Conservation (phyloP, 2,797 vertebrate genomes). For the Chaunax sp. region DNA sequence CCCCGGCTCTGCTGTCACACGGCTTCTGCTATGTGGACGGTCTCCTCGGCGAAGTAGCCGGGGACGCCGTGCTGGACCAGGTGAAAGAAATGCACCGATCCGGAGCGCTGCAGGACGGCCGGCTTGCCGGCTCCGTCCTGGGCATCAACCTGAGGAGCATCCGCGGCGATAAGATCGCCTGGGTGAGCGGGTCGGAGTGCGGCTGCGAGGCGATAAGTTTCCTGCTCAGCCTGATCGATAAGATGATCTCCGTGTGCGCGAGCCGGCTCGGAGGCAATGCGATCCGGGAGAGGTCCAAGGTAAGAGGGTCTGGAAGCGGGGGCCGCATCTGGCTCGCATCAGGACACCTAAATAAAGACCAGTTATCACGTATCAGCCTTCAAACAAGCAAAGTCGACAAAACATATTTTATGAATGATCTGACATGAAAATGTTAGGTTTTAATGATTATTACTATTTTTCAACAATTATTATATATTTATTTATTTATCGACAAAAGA, state of each 20-base stretch:
- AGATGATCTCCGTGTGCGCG: slow-evolving; percentile 86
- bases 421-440: too few relatives aligned
- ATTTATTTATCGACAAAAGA: too few relatives aligned
- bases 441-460: too few relatives aligned
- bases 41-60: slow-evolving; percentile 87
- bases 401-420: too few relatives aligned
- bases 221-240: slow-evolving; percentile 89
- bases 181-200: slow-evolving; percentile 90
- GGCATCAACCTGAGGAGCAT: slow-evolving; percentile 87
- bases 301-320: slow-evolving; percentile 58
- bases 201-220: slow-evolving; percentile 90
- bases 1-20: slow-evolving; percentile 85
- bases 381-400: too few relatives aligned
- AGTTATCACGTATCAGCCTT: too few relatives aligned
- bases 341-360: too few relatives aligned
- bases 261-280: slow-evolving; percentile 85
- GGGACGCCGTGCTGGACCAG: slow-evolving; percentile 87
- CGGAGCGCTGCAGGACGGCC: slow-evolving; percentile 90
- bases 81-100: slow-evolving; percentile 88
- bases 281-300: slow-evolving; percentile 93
- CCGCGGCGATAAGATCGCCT: slow-evolving; percentile 92
- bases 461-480: too few relatives aligned
- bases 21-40: slow-evolving; percentile 92
- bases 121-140: slow-evolving; percentile 81
- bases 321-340: too few relatives aligned